Conservation (phyloP, 2,888 invertebrate genomes). For the Lasioglossum pauxillum region DNA sequence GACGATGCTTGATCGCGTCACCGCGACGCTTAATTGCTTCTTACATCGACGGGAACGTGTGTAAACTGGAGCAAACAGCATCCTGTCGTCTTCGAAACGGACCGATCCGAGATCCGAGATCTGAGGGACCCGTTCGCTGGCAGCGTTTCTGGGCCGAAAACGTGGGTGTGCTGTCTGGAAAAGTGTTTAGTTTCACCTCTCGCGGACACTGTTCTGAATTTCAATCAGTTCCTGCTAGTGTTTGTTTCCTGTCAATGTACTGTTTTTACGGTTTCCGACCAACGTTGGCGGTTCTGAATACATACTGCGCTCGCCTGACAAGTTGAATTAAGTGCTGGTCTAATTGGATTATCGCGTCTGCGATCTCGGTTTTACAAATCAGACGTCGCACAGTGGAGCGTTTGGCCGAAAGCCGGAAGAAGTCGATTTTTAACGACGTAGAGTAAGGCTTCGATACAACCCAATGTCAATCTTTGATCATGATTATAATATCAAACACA, state of each 20-base stretch:
- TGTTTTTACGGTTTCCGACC: neutral
- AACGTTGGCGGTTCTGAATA: neutral
- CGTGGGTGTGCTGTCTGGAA: constrained; percentile 11
- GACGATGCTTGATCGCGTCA: constrained; percentile 33
- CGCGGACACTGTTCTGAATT: neutral
- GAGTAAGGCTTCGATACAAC: no score
- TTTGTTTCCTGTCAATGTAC: neutral
- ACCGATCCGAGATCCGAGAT: neutral
- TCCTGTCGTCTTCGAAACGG: neutral
- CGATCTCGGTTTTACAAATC: neutral
- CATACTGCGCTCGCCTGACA: neutral
- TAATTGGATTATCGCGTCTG: neutral
- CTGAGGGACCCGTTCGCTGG: neutral
- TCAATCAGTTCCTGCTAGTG: neutral
- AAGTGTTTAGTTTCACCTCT: constrained; percentile 2
- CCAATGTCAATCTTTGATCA: no score
- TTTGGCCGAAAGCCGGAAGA: no score
- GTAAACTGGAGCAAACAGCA: constrained; percentile 5
- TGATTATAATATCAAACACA: no score
- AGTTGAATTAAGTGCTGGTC: neutral
- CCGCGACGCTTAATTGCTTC: neutral
- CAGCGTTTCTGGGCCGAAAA: neutral
- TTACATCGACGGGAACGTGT: neutral
- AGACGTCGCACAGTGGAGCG: neutral
- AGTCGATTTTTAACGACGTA: no score